A percentile compares a stretch with the other conserved stretches of the same genome.
These are phyloP conservation scores for Umimayanthus chanpuru DNA, from an alignment of 92 coral and sea anemone species.

Conservation along the genomic window DNA sequence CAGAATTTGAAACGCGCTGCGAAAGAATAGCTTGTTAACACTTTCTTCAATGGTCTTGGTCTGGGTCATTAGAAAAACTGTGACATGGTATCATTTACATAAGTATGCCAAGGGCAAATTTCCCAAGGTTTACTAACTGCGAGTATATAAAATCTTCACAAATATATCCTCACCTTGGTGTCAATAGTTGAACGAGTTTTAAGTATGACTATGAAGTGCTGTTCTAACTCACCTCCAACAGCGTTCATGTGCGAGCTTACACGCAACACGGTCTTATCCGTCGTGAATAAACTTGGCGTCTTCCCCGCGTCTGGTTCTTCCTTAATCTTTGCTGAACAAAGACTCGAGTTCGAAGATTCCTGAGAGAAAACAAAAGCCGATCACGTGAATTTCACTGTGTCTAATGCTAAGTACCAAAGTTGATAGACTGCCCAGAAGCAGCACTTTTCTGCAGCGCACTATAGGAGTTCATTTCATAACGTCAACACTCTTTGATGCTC, in stretches of 20 bases:
- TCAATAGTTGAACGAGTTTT: not conserved
- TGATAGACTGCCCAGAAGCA: not conserved
- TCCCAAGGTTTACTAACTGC: not conserved
- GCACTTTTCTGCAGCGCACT: not conserved
- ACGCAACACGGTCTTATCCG: not conserved
- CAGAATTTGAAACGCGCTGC: not conserved
- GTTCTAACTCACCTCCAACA: not conserved
- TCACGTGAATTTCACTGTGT: not conserved
- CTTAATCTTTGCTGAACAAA: constrained; percentile 22
- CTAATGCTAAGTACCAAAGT: not conserved
- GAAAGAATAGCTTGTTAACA: not conserved
- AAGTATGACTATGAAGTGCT: too few relatives aligned
- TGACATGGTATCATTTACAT: too few relatives aligned
- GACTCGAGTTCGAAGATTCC: constrained; percentile 21
- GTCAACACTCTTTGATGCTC: not conserved
- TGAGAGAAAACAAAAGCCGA: not conserved
- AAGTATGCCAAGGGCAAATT: not conserved
- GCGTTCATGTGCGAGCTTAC: not conserved
- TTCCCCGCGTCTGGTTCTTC: constrained; percentile 11
- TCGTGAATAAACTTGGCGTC: not conserved
- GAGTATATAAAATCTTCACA: not conserved
- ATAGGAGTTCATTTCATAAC: not conserved
- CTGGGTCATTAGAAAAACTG: too few relatives aligned
- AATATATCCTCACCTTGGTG: not conserved
- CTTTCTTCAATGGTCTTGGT: not conserved